Percentiles rank a stretch among this genome's conserved stretches.
Evolutionary conservation across 1,140 invertebrate species (phyloP).

Genomic region (Bombus difficillimus): DNA sequence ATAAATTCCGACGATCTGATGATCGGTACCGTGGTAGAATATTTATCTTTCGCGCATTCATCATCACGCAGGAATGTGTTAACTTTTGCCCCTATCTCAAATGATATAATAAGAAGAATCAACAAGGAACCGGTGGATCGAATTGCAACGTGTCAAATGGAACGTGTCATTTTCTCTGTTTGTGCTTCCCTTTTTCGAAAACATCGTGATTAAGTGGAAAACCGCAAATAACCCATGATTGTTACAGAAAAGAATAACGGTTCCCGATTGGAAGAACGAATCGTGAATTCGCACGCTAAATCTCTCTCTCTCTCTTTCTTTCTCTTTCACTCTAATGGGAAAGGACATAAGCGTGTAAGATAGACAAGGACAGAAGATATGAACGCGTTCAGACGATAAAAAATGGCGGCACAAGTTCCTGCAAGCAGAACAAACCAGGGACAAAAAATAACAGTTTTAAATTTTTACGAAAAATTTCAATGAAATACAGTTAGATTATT

Average conservation of each 20-base stretch:
- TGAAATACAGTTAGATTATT: too few species aligned
- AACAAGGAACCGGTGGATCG: not conserved
- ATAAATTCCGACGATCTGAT: not conserved
- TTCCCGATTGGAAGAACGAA: not conserved
- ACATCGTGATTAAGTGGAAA: not conserved
- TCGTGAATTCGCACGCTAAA: not conserved
- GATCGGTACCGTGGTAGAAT: not conserved
- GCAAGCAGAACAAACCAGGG: not conserved
- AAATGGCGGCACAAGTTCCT: not conserved
- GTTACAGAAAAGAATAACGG: conserved; percentile 11
- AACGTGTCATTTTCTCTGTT: conserved; percentile 17
- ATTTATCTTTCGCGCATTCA: not conserved
- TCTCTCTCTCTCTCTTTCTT: too few species aligned
- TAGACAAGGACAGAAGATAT: not conserved
- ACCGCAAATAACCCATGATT: not conserved
- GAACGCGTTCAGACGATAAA: not conserved
- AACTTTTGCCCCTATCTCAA: not conserved
- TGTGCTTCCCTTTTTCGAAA: not conserved
- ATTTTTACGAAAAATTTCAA: not conserved
- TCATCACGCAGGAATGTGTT: not conserved
- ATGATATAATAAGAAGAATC: conserved; percentile 15
- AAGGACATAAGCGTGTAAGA: not conserved
- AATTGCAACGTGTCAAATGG: not conserved
- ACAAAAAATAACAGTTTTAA: not conserved
- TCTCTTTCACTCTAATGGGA: too few species aligned